Conservation (phyloP, 2,797 vertebrate species). For the Xenops minutus region DNA sequence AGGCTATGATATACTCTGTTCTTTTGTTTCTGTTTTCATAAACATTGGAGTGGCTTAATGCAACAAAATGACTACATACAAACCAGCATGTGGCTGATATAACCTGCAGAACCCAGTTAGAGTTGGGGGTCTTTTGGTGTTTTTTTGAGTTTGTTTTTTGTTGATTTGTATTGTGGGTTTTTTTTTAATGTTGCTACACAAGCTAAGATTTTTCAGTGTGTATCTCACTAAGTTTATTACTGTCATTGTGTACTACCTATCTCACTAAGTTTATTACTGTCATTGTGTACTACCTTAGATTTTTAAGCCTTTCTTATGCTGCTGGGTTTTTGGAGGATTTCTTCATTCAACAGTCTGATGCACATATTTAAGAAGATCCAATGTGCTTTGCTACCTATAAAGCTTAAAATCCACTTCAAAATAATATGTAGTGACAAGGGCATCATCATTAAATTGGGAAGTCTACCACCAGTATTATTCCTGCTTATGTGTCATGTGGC, state of each 20-base stretch:
- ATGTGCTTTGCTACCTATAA: neutral
- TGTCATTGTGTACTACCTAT: neutral
- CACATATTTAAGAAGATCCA: neutral
- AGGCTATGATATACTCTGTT: neutral
- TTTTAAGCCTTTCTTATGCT: neutral
- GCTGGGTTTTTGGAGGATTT: neutral
- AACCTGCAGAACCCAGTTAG: neutral
- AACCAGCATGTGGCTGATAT: neutral
- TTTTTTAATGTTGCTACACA: neutral
- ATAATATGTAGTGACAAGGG: neutral
- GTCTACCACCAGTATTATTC: neutral
- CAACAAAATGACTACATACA: neutral
- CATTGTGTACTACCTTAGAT: neutral
- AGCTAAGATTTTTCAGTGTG: neutral
- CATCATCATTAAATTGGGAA: neutral
- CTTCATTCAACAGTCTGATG: neutral
- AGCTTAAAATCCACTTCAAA: neutral
- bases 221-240: neutral
- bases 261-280: neutral
- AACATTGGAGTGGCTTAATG: neutral
- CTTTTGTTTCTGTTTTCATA: neutral
- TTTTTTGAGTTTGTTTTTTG: no score
- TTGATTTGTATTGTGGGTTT: neutral
- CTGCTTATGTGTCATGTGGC: fast-evolving
- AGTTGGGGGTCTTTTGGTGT: fast-evolving